Base-by-base conservation (phyloP, 2,797 vertebrate genomes). In the Prionace glauca region DNA sequence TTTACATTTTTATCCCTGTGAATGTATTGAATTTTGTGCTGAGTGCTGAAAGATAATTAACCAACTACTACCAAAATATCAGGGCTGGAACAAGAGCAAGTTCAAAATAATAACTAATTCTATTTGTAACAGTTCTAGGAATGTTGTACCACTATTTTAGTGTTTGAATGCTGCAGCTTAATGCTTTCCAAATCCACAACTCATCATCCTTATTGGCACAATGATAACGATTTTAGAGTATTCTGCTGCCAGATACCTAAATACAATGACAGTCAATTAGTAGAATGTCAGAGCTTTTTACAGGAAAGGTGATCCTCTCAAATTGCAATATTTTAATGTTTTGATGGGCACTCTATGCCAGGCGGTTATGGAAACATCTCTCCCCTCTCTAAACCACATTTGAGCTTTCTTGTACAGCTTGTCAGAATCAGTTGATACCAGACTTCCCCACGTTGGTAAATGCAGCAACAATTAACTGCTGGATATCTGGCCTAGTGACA, bases 241-340 rank as follows among this genome's bases (percentile, higher is more conserved):
- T 10, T 91, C 88, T 60, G 29, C 32, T 60, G 29, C 32, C 56
- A 91, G 16, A n/a, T 20, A 84, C 36, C 81, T 24, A 84, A 16
- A 65, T 91, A 91, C 88, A 91, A 65, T 65, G n/a, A 60, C 29
- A 91, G 56, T n/a, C 88, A 91, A 60, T 62, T 91, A 18, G 62
- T 16, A 91, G 29, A 65, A 91, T 16, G 16, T 20, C 62, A 60
- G 86, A 50, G 88, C 50, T 91, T 65, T 65, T n/a, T 65, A 29
- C 50, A 91, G 81, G 20, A 7, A 84, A 45, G 79, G 45, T 84
- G 81, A 84, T 84, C 7, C 81, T 45, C 36, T 41, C 77, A 5
- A 56, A 32, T 74, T 8, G 36, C 79, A 81, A 81, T 84, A 45
- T 45, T 84, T 84, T 45, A 84, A 7, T 84, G 81, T 84, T 45